phyloP scores from a whole-genome alignment of 2,113 vertebrate species.

The Crotalus tigris region DNA sequence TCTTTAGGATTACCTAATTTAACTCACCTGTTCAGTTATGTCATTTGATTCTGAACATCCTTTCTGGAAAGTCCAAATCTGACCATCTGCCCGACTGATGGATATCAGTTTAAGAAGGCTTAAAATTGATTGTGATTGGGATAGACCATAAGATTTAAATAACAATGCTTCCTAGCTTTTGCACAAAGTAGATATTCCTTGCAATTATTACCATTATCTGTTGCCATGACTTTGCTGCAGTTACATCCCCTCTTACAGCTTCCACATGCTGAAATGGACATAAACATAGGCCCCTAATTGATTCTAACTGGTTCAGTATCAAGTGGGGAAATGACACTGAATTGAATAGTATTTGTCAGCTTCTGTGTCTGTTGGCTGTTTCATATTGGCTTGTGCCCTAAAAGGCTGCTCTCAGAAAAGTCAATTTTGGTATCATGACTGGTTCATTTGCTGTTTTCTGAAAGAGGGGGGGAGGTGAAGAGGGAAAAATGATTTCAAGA shows the following conservation, averaged over 20 bases:
- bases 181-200: background rate
- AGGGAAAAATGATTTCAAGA: slow-evolving; percentile 34
- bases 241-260: background rate
- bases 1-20: no score
- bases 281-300: background rate
- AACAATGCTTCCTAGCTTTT: background rate
- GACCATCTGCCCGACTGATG: background rate
- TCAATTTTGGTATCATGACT: slow-evolving; percentile 44
- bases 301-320: background rate
- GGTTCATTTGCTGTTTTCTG: slow-evolving; percentile 40
- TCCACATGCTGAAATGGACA: background rate
- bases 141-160: background rate
- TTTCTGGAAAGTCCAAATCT: background rate
- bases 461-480: background rate
- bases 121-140: background rate
- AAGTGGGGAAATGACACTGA: background rate
- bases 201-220: background rate
- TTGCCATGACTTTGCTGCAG: background rate
- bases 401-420: slow-evolving; percentile 35
- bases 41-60: background rate
- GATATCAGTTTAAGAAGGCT: background rate
- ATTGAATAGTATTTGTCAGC: background rate
- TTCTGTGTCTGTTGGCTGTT: slow-evolving; percentile 4
- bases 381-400: slow-evolving; percentile 24
- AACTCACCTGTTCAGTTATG: rapidly evolving